Evolutionary conservation across 2,888 invertebrate species (phyloP), one percentile per base, ranked within the genome.

Genomic region (Idaea dimidiata): DNA sequence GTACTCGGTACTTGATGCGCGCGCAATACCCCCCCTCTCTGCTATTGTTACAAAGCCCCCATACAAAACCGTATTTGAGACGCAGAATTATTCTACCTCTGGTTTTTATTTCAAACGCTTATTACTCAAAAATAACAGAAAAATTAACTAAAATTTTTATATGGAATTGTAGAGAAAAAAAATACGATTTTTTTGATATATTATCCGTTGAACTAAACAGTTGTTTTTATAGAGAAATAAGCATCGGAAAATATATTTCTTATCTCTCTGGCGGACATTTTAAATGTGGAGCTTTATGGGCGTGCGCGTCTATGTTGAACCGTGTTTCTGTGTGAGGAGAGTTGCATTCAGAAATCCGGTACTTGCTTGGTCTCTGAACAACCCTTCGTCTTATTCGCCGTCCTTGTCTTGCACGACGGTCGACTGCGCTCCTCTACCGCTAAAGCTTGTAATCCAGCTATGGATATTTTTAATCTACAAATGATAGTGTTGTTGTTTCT

Each of bases 351-450:
- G 82, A 83, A 91, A 89, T 82, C 78, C 82, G 72, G 73, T 89
- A 83, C 92, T 90, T 89, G 82, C 67, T 79, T 76, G 82, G 92
- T 92, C 93, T 92, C 92, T 74, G 86, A 91, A 91, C 93, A 93
- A 93, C 93, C 93, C 93, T 93, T 93, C 93, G 93, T 93, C 93
- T 93, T 93, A 90, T 92, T 91, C 90, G 87, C 91, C 83, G 81
- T 93, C 93, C 91, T 87, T 90, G 90, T 93, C 93, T 92, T 92
- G 80, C 91, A 83, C 92, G 90, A 89, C 89, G 86, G 86, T 87
- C 85, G 89, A 84, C 88, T 87, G 87, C 82, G 76, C 91, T 91
- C 82, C 88, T 91, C 92, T 92, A 86, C 77, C 69, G 64, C 10
- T 72, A 75, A 82, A 72, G 79, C 31, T 68, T 57, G 78, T 69